Evolutionary conservation across 1,140 invertebrate species (phyloP), one percentile per base, ranked within the genome.

Genomic region (Trachymyrmex cornetzi): DNA sequence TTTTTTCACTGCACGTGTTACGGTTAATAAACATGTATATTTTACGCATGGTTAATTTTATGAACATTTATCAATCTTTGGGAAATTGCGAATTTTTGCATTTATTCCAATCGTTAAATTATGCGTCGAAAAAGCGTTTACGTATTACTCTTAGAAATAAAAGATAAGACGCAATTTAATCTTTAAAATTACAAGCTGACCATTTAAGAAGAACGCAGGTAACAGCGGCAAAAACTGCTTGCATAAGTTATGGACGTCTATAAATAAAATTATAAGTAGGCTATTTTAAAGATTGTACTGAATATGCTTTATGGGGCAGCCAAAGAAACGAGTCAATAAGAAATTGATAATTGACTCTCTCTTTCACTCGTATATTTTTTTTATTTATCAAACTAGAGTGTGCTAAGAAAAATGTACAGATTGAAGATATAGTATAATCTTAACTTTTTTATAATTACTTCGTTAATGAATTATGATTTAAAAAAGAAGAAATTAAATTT

Each of bases 291-390:
- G 16, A 82, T 82, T 61, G 38, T 74, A 61, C 16, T 14, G 27
- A 44, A 27, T 48, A 63, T 84, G 9, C 27, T 84, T 75, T 75
- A 84, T 61, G 50, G 30, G 14, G 34, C 19, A 48, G 12, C 19
- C 27, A 30, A 72, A 72, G 22, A 82, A 57, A 59, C 22, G 30
- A 24, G 71, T 59, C 64, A 24, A 71, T 72, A 82, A 72, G 38
- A 59, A 74, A 82, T 34, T 59, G 34, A 82, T 34, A 69, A 61
- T 27, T 19, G 34, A 72, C 69, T 75, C 55, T 74, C 80, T 82
- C 80, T 74, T 82, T 74, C 4, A 27, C 38, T 57, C 16, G 24
- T 61, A 4, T 24, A 44, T 63, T 34, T 75, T 55, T 63, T 48
- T 69, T 67, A 9, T 57, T 69, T 30, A 19, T 16, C 12, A 19